Evolutionary conservation across 2,888 invertebrate species (phyloP).

Genomic region (Masnerella sp.): DNA sequence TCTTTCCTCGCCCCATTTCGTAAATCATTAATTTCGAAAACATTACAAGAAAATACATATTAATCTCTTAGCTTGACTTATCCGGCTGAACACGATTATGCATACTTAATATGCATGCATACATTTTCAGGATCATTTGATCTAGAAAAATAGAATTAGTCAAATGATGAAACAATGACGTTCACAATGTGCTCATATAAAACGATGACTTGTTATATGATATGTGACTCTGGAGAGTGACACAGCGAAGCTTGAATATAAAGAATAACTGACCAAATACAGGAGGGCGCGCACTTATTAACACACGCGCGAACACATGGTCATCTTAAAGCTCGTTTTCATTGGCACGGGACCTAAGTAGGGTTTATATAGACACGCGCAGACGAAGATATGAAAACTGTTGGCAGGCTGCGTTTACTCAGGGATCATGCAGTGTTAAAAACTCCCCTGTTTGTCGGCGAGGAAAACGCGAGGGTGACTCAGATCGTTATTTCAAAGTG

Average conservation of each 20-base stretch:
- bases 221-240: no score
- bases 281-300: constrained; percentile 18
- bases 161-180: no score
- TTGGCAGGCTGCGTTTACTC: constrained; percentile 72
- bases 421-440: constrained; percentile 77
- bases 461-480: constrained; percentile 71
- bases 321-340: constrained; percentile 50
- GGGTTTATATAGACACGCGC: constrained; percentile 46
- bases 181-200: no score
- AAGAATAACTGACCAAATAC: constrained; percentile 14
- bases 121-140: no score
- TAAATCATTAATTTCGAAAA: no score
- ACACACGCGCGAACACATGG: constrained; percentile 43
- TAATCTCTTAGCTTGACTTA: no score
- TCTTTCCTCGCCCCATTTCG: no score
- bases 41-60: no score
- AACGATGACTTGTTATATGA: no score
- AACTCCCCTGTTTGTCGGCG: constrained; percentile 76
- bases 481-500: constrained; percentile 77
- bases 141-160: no score
- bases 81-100: no score
- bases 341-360: constrained; percentile 37
- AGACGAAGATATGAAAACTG: constrained; percentile 63
- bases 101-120: no score
- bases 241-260: not conserved